These are phyloP conservation scores for Hetaerina americana DNA, from an alignment of 1,140 invertebrate species.

Conservation along the genomic window DNA sequence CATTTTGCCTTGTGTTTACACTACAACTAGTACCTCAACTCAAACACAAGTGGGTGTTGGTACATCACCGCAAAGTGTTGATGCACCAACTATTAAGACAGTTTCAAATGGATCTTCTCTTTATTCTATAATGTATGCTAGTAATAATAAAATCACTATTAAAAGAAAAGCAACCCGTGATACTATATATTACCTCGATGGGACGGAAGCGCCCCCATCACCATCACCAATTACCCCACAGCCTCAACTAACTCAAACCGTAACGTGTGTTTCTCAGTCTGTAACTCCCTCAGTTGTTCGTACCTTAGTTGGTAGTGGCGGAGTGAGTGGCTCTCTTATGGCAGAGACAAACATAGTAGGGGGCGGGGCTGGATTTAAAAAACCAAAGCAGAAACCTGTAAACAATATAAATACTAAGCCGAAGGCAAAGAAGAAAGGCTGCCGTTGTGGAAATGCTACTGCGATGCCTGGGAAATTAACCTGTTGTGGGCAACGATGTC, in stretches of 20 bases:
- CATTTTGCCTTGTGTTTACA: slow-evolving; percentile 57
- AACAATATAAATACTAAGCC: slow-evolving; percentile 13
- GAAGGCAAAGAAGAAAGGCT: slow-evolving; percentile 50
- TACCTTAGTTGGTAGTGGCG: not conserved
- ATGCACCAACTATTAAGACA: slow-evolving; percentile 28
- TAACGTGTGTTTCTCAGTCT: not conserved
- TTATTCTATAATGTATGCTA: slow-evolving; percentile 64
- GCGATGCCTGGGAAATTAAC: slow-evolving; percentile 75
- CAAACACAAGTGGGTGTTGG: slow-evolving; percentile 23
- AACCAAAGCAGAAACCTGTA: slow-evolving; percentile 29
- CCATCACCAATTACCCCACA: slow-evolving; percentile 1
- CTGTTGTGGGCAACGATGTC: slow-evolving; percentile 84
- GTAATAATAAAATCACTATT: slow-evolving; percentile 68
- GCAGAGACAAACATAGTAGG: slow-evolving; percentile 7
- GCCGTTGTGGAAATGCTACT: slow-evolving; percentile 82
- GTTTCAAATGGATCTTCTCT: slow-evolving; percentile 53
- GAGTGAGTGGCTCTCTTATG: not conserved
- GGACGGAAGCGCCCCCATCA: slow-evolving; percentile 5
- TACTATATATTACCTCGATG: slow-evolving; percentile 12
- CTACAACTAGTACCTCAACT: slow-evolving; percentile 42
- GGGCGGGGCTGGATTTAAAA: slow-evolving; percentile 31
- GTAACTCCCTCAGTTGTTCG: not conserved
- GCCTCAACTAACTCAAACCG: not conserved
- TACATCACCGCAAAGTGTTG: not conserved
- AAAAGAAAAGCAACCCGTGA: slow-evolving; percentile 47